phyloP scores from a whole-genome alignment of 2,888 invertebrate genomes.

The Lithophane leautieri region DNA sequence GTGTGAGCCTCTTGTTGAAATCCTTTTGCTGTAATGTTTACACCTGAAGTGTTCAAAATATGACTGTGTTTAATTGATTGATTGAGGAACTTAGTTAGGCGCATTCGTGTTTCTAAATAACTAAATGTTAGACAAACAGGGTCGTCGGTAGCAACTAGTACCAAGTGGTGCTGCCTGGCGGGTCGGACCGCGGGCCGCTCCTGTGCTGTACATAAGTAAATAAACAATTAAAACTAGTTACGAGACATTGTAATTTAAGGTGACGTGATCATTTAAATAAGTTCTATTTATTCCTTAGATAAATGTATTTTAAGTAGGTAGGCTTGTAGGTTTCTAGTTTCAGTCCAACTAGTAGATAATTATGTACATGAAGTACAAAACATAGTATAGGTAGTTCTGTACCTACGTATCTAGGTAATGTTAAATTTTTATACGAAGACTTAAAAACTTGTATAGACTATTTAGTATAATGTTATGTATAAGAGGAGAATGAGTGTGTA shows the following conservation, averaged over 20 bases:
- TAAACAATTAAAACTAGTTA: slow-evolving; percentile 9
- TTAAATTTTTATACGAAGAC: slow-evolving; percentile 52
- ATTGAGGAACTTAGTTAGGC: slow-evolving; percentile 11
- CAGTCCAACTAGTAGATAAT: slow-evolving; percentile 30
- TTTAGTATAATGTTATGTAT: slow-evolving; percentile 18
- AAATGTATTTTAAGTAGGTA: background rate
- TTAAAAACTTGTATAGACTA: slow-evolving; percentile 50
- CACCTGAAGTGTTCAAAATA: slow-evolving; percentile 18
- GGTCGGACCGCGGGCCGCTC: slow-evolving; percentile 6
- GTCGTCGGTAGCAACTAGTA: background rate
- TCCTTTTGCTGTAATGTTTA: background rate
- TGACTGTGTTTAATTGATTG: slow-evolving; percentile 26
- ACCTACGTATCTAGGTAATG: slow-evolving; percentile 30
- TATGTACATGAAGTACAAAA: slow-evolving; percentile 41
- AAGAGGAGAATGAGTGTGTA: slow-evolving; percentile 1
- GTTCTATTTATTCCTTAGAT: slow-evolving; percentile 45
- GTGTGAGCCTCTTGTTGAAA: background rate
- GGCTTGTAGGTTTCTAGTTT: slow-evolving; percentile 20
- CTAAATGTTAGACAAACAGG: slow-evolving; percentile 22
- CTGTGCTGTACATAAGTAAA: slow-evolving; percentile 42
- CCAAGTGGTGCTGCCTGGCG: background rate
- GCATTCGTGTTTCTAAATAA: slow-evolving; percentile 7
- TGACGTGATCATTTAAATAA: slow-evolving; percentile 47
- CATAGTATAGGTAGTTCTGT: slow-evolving; percentile 16
- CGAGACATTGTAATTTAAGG: slow-evolving; percentile 27